Evolutionary conservation across 2,797 vertebrate genomes (phyloP).

Genomic region (Trachops cirrhosus): DNA sequence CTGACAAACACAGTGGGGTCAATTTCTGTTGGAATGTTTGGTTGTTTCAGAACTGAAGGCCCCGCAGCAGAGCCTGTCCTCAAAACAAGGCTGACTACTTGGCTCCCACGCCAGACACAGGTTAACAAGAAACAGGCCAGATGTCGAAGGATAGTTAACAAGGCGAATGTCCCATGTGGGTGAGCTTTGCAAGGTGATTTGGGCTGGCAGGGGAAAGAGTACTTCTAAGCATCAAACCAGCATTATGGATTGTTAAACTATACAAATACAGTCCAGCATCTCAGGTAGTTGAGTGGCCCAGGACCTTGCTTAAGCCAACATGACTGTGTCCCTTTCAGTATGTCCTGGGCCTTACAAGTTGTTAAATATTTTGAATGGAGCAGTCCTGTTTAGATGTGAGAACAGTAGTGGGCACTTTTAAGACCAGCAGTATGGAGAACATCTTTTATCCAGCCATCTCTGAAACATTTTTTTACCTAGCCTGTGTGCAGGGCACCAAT

Average conservation of each 20-base stretch:
- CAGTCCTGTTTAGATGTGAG: background rate
- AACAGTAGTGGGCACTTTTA: background rate
- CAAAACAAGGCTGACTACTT: background rate
- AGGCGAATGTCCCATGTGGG: background rate
- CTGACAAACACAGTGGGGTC: background rate
- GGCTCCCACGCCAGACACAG: background rate
- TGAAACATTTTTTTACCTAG: background rate
- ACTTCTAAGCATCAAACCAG: background rate
- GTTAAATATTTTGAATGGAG: background rate
- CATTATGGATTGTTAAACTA: background rate
- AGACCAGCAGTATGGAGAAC: background rate
- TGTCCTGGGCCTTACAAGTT: background rate
- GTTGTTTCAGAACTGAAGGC: conserved; percentile 5
- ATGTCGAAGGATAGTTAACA: background rate
- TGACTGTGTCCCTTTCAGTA: background rate
- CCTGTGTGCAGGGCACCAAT: background rate
- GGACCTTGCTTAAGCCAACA: background rate
- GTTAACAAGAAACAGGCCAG: background rate
- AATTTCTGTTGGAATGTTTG: background rate
- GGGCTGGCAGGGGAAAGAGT: background rate
- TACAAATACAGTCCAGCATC: background rate
- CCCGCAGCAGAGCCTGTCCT: background rate
- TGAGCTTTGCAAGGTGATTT: background rate
- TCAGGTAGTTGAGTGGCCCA: background rate
- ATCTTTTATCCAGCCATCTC: background rate